Conservation (phyloP, 2,888 invertebrate species). For the Ligdia adustata region DNA sequence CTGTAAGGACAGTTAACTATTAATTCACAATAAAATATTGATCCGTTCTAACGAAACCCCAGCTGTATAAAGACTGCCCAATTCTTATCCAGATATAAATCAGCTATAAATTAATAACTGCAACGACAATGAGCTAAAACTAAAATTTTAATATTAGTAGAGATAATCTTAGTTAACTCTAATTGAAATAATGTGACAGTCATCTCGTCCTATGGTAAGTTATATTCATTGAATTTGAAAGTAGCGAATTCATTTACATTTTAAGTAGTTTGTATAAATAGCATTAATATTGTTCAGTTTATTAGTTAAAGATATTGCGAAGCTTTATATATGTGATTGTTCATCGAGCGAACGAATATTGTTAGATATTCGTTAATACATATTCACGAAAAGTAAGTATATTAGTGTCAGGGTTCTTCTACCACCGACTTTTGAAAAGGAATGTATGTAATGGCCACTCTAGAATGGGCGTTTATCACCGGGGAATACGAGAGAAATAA, state of each 20-base stretch:
- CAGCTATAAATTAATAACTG: constrained; percentile 21
- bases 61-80: no score
- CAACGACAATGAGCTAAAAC: constrained; percentile 17
- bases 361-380: no score
- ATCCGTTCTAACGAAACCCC: no score
- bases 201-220: constrained; percentile 1
- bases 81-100: constrained; percentile 22
- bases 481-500: no score
- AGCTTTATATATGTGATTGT: no score
- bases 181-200: constrained; percentile 24
- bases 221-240: constrained; percentile 22
- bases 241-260: constrained; percentile 9
- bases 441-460: constrained; percentile 16
- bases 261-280: constrained; percentile 11
- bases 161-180: constrained; percentile 18
- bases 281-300: no score
- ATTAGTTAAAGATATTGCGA: no score
- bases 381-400: no score
- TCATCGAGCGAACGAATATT: no score
- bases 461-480: no score
- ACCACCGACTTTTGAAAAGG: constrained; percentile 23
- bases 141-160: constrained; percentile 17
- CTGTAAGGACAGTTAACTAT: no score
- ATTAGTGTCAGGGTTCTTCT: constrained; percentile 33
- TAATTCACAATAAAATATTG: no score